phyloP scores from a whole-genome alignment of 2,113 vertebrate species.

The Thalassarche chlororhynchos region DNA sequence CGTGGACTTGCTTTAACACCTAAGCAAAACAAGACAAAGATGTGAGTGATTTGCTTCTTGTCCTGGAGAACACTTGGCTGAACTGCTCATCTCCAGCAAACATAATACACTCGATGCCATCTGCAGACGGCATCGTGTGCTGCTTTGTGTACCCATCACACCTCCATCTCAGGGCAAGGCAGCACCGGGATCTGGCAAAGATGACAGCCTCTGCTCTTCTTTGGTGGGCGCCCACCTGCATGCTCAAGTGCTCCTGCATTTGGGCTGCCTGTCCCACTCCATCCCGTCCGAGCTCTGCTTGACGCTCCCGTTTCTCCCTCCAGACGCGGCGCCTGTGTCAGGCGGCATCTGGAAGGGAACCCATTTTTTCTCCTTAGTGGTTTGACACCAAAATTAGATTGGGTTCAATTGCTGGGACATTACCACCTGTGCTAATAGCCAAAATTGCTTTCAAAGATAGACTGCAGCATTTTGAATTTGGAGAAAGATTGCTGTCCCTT shows the following conservation, averaged over 20 bases:
- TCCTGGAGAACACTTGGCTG: not conserved
- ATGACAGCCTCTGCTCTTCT: not conserved
- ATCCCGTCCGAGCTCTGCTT: accelerated
- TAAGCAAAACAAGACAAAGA: not conserved
- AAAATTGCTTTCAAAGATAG: slow-evolving; percentile 8
- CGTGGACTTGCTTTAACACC: not conserved
- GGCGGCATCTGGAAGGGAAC: not conserved
- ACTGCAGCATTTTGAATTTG: not conserved
- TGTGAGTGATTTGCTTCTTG: not conserved
- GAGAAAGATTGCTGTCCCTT: slow-evolving; percentile 7
- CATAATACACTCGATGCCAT: not conserved
- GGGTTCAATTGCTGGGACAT: slow-evolving; percentile 11
- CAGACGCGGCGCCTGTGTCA: accelerated
- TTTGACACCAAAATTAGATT: not conserved
- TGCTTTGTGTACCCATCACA: not conserved
- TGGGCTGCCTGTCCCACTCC: not conserved
- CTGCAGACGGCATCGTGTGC: not conserved
- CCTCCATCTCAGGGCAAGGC: not conserved
- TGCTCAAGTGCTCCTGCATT: accelerated
- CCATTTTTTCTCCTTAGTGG: not conserved
- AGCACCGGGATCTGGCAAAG: not conserved
- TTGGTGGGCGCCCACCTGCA: accelerated
- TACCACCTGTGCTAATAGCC: slow-evolving; percentile 8
- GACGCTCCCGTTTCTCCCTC: accelerated
- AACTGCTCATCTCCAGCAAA: not conserved